phyloP scores from a whole-genome alignment of 1,140 invertebrate species.

The Scaptomyza hsui region DNA sequence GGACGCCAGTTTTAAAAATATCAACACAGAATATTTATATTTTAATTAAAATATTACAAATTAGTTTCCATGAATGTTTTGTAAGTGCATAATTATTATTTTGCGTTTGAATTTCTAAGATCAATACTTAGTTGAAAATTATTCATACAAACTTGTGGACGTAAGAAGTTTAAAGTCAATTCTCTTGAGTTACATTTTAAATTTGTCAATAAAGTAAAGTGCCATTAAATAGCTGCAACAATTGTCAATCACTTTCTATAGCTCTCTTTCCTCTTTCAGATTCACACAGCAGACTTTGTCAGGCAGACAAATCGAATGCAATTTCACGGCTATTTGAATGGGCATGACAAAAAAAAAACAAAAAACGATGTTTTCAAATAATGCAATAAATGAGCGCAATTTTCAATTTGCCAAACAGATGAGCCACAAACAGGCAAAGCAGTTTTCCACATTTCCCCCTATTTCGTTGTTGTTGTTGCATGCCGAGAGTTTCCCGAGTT shows the following conservation, averaged over 20 bases:
- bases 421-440: constrained; percentile 60
- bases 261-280: constrained; percentile 3
- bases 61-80: no score
- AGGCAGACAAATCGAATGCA: constrained; percentile 65
- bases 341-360: constrained; percentile 39
- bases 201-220: not conserved
- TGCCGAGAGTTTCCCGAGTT: not conserved
- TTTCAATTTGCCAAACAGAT: constrained; percentile 77
- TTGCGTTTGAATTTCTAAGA: no score
- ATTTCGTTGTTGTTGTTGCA: not conserved
- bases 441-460: not conserved
- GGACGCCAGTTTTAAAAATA: no score
- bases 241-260: constrained; percentile 33
- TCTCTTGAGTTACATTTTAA: not conserved
- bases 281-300: constrained; percentile 35
- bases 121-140: no score
- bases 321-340: constrained; percentile 77
- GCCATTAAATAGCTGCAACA: constrained; percentile 11
- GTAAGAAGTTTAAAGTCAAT: no score
- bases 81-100: no score
- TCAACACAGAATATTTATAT: no score
- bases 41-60: no score
- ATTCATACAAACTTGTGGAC: no score
- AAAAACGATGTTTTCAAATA: constrained; percentile 47
- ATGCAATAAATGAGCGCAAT: constrained; percentile 78